A percentile compares a stretch with the other conserved stretches of the same genome.
Evolutionary conservation across 1,140 invertebrate species (phyloP).

Genomic region (Trinorchestia longiramus): DNA sequence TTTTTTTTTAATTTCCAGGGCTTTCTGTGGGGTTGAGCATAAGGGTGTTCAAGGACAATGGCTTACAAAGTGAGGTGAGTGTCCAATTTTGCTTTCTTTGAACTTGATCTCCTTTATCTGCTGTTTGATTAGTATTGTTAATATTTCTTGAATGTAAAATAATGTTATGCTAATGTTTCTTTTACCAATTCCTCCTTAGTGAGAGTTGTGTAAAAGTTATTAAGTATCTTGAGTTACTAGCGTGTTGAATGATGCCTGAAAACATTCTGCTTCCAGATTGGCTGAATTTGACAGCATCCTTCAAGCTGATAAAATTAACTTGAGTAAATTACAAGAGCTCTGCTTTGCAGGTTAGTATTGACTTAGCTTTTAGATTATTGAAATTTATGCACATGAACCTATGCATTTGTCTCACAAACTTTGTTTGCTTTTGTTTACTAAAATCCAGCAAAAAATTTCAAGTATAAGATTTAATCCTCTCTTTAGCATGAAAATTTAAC

Average conservation of each 20-base stretch:
- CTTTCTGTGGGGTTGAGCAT: neutral
- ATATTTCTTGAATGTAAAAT: too few relatives aligned
- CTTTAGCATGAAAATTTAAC: too few relatives aligned
- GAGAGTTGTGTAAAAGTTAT: neutral
- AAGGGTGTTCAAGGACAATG: neutral
- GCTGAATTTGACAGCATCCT: slow-evolving; percentile 34
- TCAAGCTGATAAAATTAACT: slow-evolving; percentile 18
- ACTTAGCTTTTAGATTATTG: too few relatives aligned
- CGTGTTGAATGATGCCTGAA: neutral
- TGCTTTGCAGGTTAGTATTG: slow-evolving; percentile 31
- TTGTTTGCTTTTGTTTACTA: too few relatives aligned
- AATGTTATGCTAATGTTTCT: neutral
- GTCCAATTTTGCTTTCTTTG: neutral
- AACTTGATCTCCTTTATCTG: neutral
- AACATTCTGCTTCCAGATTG: neutral
- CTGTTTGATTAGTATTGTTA: neutral
- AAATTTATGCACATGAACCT: too few relatives aligned
- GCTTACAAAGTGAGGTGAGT: neutral
- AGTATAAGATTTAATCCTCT: too few relatives aligned
- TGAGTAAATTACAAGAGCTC: slow-evolving; percentile 39
- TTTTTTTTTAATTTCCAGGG: neutral
- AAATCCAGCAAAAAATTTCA: too few relatives aligned
- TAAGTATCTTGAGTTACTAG: neutral
- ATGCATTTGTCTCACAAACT: too few relatives aligned
- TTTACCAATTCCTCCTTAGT: neutral